Evolutionary conservation across 2,113 vertebrate genomes (phyloP), one percentile per base, ranked within the genome.

Genomic region (Cettia cetti): DNA sequence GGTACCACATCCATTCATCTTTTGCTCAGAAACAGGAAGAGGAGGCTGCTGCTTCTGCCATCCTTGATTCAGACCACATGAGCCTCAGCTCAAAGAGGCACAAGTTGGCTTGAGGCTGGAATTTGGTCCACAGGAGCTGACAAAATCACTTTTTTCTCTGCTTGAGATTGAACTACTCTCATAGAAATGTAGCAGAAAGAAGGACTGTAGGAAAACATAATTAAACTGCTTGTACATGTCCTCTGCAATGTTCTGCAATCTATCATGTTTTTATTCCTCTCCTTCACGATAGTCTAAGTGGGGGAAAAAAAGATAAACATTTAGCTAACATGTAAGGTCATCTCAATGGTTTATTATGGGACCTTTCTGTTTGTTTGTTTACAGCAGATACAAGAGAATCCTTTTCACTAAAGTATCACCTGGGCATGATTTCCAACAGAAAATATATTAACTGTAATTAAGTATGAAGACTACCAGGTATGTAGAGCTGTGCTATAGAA

Each of bases 1-100:
- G 65, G 66, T 76, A 77, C 84, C 75, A 82, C 53, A 35, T 60
- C 72, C 84, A 92, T 94, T 91, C 63, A 65, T 94, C 78, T 92
- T 89, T 64, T 75, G 40, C 64, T 76, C 66, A 44, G 72, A 85
- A 88, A 85, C 42, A 82, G 87, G 78, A 95, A 91, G 45, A 90
- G 74, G 30, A 79, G 45, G 63, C 26, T 90, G 53, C 74, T 92
- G 27, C 91, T 89, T 89, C 82, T 94, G 83, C 89, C 53, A 33
- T 61, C 49, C 78, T 49, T 81, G 71, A 97, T 89, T 71, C 65
- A 57, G 74, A 86, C 60, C 86, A 84, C 85, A 82, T 37, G 86
- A 93, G 75, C 53, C 37, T 49, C 74, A 82, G 53, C 2, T 79
- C 60, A 5, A 92, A 89, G 61, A 92, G 31, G 44, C 57, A 42